Evolutionary conservation across 2,113 vertebrate species (phyloP), one percentile per base, ranked within the genome.

Genomic region (Crotalus helleri): DNA sequence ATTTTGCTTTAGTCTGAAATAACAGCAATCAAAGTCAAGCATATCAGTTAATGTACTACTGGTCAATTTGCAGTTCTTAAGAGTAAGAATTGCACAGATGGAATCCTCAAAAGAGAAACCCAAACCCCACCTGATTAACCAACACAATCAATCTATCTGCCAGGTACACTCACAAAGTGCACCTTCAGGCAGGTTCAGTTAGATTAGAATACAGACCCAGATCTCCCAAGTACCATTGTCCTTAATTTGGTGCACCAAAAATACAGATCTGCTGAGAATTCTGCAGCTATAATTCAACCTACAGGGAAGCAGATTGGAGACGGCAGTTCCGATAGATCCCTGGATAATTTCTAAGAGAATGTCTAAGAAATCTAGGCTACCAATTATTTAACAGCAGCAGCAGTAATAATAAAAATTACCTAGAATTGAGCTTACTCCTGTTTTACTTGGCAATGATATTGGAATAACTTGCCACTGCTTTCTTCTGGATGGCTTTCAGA

Each of bases 1-100:
- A 98, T 98, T 97, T 97, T 97, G 96, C 94, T 96, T 92, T 87
- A 88, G 53, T 92, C 94, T 98, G 87, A 95, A 97, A 57, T 6
- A 90, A 92, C 12, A 88, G 33, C 24, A 13, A 81, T 17, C 12
- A 53, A 90, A 86, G 55, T 17, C 24, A 26, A 21, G 26, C 57
- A 44, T 49, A 61, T 24, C 3, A 61, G 44, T 87, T n/a, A 64
- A 12, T 49, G 53, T 17, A n/a, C 24, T 89, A 49, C 23, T 33
- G 46, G 17, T 10, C 51, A 81, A 89, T 49, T 19, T 39, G 39
- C 39, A 39, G 39, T 39, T 39, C 1, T 39, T 19, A 81, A 39
- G 39, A 69, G 4, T 29, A 57, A 23, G 46, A 85, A 15, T 51
- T 51, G 21, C 44, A 29, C 3, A 69, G 21, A 44, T 3, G 7